These are phyloP conservation scores for Drosophila kambysellisi DNA, from an alignment of 2,888 invertebrate species.

Conservation along the genomic window DNA sequence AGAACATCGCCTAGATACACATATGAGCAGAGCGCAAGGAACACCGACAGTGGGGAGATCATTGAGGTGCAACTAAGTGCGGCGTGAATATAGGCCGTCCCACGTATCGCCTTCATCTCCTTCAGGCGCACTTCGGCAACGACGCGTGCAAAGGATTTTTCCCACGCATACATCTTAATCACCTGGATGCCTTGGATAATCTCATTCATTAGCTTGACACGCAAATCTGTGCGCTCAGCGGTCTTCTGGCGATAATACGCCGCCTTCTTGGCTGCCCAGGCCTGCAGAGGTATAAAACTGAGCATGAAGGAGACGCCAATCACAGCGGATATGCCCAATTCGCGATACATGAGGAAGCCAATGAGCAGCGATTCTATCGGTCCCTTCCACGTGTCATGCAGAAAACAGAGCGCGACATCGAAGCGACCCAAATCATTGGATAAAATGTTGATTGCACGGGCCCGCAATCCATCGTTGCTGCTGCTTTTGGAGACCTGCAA, in stretches of 20 bases:
- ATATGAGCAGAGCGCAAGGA: constrained; percentile 90
- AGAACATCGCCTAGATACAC: constrained; percentile 88
- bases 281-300: constrained; percentile 91
- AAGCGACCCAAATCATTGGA: constrained; percentile 98
- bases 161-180: constrained; percentile 96
- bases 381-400: constrained; percentile 96
- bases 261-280: constrained; percentile 89
- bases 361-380: constrained; percentile 87
- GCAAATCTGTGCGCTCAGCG: constrained; percentile 92
- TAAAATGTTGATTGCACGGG: constrained; percentile 93
- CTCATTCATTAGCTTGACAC: constrained; percentile 95
- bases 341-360: constrained; percentile 86
- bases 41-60: constrained; percentile 92
- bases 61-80: constrained; percentile 90
- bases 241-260: constrained; percentile 89
- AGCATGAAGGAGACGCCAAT: constrained; percentile 90
- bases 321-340: constrained; percentile 89
- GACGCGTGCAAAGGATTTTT: constrained; percentile 90
- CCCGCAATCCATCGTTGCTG: constrained; percentile 93
- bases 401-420: constrained; percentile 94
- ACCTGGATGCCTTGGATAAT: constrained; percentile 93
- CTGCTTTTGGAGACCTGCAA: constrained; percentile 91
- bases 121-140: constrained; percentile 90
- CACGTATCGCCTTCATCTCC: constrained; percentile 89
- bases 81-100: constrained; percentile 89